Percentiles rank a stretch among this genome's conserved stretches.
These are phyloP conservation scores for Calameuta pallipes DNA, from an alignment of 2,888 invertebrate genomes.

Conservation along the genomic window DNA sequence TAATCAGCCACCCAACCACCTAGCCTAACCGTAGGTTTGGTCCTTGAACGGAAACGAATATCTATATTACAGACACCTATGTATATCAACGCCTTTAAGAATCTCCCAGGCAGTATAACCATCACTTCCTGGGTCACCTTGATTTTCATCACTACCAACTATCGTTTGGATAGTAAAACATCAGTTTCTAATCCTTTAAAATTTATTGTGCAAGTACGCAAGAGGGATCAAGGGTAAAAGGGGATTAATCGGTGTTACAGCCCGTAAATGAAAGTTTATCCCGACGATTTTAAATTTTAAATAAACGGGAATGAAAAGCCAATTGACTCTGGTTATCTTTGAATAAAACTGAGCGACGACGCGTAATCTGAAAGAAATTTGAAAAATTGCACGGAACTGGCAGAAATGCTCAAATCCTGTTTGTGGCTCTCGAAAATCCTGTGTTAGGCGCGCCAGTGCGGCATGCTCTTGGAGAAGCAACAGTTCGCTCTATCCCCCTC, in stretches of 20 bases:
- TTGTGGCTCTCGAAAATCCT: slow-evolving; percentile 51
- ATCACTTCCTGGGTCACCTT: neutral
- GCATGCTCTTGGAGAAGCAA: slow-evolving; percentile 57
- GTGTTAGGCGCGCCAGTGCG: slow-evolving; percentile 37
- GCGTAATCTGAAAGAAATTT: neutral
- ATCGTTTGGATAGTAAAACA: neutral
- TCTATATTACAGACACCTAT: neutral
- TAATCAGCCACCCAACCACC: neutral
- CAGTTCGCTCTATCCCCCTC: slow-evolving; percentile 56
- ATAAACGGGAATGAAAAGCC: neutral
- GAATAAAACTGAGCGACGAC: neutral
- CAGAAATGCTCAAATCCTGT: slow-evolving; percentile 40
- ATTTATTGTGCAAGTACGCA: neutral
- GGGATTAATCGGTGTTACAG: neutral
- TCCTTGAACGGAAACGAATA: neutral
- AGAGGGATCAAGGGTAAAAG: neutral
- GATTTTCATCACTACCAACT: neutral
- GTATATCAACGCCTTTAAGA: neutral
- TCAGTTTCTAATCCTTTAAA: neutral
- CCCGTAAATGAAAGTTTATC: neutral
- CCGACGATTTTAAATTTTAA: neutral
- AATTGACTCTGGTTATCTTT: neutral
- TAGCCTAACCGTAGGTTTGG: neutral
- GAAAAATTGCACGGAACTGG: slow-evolving; percentile 2
- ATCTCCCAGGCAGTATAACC: neutral